phyloP scores from a whole-genome alignment of 2,888 invertebrate genomes.

The Venusia cambrica region DNA sequence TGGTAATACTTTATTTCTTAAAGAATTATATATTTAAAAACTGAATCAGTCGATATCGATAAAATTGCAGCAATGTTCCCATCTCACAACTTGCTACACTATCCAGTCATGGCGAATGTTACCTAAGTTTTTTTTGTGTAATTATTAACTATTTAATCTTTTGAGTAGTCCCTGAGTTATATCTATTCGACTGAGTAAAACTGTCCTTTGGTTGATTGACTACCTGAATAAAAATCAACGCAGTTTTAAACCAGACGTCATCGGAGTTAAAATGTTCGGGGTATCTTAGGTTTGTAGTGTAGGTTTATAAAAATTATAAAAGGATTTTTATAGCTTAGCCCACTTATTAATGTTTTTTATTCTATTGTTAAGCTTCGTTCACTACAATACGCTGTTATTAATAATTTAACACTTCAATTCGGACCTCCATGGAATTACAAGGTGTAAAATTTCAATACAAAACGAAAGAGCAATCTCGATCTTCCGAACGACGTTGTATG shows the following conservation, averaged over 20 bases:
- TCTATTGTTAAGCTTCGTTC: neutral
- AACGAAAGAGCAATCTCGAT: conserved; percentile 47
- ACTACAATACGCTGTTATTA: conserved; percentile 4
- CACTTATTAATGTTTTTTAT: no score
- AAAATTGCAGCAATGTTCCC: conserved; percentile 21
- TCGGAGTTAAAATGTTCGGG: no score
- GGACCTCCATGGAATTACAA: conserved; percentile 55
- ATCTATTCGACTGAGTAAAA: no score
- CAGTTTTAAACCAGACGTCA: no score
- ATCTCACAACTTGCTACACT: conserved; percentile 60
- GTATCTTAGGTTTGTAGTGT: no score
- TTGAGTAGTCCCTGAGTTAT: no score
- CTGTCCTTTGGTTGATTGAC: no score
- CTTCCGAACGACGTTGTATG: conserved; percentile 57
- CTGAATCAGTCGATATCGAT: conserved; percentile 24
- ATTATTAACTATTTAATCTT: neutral
- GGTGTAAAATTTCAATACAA: conserved; percentile 61
- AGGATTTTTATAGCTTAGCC: no score
- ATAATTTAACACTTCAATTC: conserved; percentile 18
- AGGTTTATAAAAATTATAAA: no score
- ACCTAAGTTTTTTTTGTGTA: conserved; percentile 39
- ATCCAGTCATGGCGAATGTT: conserved; percentile 61
- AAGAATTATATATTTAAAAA: no score
- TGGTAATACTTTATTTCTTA: no score
- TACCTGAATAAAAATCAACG: no score